Conservation (phyloP, 2,113 vertebrate genomes). For the Calidris pugnax region DNA sequence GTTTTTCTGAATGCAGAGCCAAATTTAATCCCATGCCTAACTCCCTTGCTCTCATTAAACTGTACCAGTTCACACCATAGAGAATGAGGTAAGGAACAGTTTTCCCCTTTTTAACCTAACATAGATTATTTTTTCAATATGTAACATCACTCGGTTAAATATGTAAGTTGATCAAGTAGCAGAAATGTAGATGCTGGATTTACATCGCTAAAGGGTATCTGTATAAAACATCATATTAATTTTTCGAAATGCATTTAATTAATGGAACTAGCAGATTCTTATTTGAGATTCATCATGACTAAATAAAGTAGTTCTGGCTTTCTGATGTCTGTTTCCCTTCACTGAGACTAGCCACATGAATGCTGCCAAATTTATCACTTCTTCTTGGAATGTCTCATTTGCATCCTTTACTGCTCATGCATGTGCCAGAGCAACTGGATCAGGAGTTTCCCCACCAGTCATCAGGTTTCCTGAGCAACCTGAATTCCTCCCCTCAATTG, state of each 20-base stretch:
- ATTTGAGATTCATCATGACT: not conserved
- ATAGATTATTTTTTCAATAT: not conserved
- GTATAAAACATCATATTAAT: not conserved
- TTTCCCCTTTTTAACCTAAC: not conserved
- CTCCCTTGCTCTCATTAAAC: not conserved
- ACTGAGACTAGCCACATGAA: not conserved
- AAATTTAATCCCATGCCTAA: not conserved
- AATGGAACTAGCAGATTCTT: not conserved
- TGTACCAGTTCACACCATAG: not conserved
- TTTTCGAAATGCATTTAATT: not conserved
- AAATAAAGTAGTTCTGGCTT: not conserved
- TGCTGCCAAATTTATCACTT: not conserved
- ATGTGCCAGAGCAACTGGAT: not conserved
- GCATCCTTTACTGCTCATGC: not conserved
- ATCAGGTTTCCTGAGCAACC: not conserved
- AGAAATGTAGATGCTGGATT: not conserved
- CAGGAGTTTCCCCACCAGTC: not conserved
- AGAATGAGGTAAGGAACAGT: not conserved
- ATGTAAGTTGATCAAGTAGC: not conserved
- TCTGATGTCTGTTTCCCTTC: not conserved
- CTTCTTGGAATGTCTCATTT: constrained; percentile 20
- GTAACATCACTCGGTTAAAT: not conserved
- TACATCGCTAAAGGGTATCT: not conserved
- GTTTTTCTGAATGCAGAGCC: not conserved
- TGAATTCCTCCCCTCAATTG: not conserved